phyloP scores from a whole-genome alignment of 2,113 vertebrate species.

The Callaeas wilsoni region DNA sequence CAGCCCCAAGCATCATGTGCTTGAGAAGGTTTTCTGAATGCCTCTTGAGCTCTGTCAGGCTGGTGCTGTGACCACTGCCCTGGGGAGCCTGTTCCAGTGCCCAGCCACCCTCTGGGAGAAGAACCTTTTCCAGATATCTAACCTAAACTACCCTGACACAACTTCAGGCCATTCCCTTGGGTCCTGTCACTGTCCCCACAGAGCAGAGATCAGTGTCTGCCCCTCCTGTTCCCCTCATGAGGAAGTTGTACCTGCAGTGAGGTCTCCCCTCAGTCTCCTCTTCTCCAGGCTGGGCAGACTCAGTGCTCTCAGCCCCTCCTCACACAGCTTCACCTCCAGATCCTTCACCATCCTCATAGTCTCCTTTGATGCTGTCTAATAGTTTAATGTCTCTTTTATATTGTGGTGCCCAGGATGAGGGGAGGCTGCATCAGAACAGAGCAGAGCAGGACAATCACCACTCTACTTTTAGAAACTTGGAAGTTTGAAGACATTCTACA shows the following conservation, averaged over 20 bases:
- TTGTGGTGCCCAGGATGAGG: neutral
- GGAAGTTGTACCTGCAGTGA: neutral
- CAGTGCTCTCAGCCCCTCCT: rapidly evolving
- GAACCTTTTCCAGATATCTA: rapidly evolving
- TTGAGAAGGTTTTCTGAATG: neutral
- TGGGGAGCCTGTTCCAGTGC: neutral
- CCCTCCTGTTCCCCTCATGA: rapidly evolving
- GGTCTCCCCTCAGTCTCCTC: neutral
- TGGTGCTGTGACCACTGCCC: neutral
- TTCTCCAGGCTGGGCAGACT: neutral
- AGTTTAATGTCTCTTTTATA: neutral
- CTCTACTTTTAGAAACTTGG: neutral
- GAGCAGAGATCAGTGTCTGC: neutral
- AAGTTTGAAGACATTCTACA: neutral
- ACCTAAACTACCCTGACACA: rapidly evolving
- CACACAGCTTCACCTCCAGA: rapidly evolving
- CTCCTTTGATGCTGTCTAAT: neutral
- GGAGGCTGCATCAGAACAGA: neutral
- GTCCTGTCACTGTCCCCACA: neutral
- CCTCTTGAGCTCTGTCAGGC: neutral
- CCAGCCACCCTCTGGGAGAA: rapidly evolving
- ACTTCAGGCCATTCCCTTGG: rapidly evolving
- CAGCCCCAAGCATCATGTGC: neutral
- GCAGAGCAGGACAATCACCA: neutral
- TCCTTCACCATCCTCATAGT: rapidly evolving